A percentile compares a stretch with the other conserved stretches of the same genome.
These are phyloP conservation scores for Okapia johnstoni DNA, from an alignment of 2,113 vertebrate genomes.

Conservation along the genomic window DNA sequence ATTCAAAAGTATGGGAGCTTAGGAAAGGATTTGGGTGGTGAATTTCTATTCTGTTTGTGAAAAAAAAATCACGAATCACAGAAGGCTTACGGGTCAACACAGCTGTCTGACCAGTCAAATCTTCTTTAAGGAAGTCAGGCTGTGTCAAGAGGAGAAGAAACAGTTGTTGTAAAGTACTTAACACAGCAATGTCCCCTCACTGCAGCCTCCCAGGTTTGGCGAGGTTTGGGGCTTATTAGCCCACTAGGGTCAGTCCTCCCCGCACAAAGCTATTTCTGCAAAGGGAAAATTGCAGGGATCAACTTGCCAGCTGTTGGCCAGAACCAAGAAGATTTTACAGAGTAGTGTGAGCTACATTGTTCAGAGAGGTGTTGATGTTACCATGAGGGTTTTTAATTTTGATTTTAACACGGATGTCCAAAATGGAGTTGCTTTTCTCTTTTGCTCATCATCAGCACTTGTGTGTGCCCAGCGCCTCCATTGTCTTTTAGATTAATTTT, in stretches of 20 bases:
- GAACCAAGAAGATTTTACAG: constrained; percentile 20
- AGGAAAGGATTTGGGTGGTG: constrained; percentile 69
- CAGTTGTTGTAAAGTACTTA: constrained; percentile 64
- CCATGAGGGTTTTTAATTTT: neutral
- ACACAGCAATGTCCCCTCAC: constrained; percentile 46
- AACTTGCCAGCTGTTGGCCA: constrained; percentile 63
- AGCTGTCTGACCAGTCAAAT: constrained; percentile 61
- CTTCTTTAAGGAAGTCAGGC: constrained; percentile 65
- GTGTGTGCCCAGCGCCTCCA: neutral
- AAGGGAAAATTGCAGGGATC: constrained; percentile 67
- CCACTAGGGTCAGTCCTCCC: neutral
- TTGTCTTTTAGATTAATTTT: neutral
- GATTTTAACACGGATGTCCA: neutral
- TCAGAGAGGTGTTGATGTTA: neutral
- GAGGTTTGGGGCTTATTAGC: constrained; percentile 50
- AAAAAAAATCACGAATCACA: constrained; percentile 58
- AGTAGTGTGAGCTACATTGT: neutral
- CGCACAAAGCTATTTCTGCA: constrained; percentile 49
- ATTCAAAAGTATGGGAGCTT: constrained; percentile 47
- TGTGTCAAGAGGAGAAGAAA: constrained; percentile 60
- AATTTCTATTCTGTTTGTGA: constrained; percentile 70
- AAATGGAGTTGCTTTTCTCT: neutral
- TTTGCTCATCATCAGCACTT: neutral
- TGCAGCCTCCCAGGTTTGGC: constrained; percentile 16
- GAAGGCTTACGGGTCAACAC: constrained; percentile 67